These are phyloP conservation scores for Malthinus flaveolus DNA, from an alignment of 2,888 invertebrate genomes.

Conservation along the genomic window DNA sequence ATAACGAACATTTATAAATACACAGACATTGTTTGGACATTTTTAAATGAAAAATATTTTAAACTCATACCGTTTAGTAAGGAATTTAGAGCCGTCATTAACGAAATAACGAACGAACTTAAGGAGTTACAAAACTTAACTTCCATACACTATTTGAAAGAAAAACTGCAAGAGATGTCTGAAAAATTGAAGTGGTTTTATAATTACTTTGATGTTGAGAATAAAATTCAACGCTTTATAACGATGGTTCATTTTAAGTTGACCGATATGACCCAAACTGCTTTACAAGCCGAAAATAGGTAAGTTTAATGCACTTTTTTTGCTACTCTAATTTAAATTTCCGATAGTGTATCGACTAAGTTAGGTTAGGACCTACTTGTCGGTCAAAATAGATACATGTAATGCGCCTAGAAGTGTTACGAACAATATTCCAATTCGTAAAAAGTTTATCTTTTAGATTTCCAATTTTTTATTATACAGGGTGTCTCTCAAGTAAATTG, in stretches of 20 bases:
- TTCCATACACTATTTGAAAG: conserved; percentile 60
- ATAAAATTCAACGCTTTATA: conserved; percentile 66
- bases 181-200: conserved; percentile 71
- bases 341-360: too few species aligned
- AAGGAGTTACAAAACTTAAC: conserved; percentile 65
- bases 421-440: too few species aligned
- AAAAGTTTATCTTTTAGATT: too few species aligned
- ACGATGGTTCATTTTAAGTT: conserved; percentile 71
- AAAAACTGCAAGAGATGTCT: conserved; percentile 64
- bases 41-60: conserved; percentile 69
- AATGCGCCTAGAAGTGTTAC: too few species aligned
- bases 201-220: conserved; percentile 74
- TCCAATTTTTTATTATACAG: too few species aligned
- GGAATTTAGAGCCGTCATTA: conserved; percentile 64
- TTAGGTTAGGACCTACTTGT: neutral
- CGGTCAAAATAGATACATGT: too few species aligned
- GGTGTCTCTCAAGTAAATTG: too few species aligned
- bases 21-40: conserved; percentile 66
- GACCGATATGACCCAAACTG: conserved; percentile 74
- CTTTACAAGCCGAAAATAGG: conserved; percentile 78
- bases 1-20: conserved; percentile 81
- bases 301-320: conserved; percentile 51
- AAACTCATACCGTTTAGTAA: conserved; percentile 69
- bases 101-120: conserved; percentile 65
- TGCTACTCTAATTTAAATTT: too few species aligned